Evolutionary conservation across 2,888 invertebrate species (phyloP).

Genomic region (Drosophila helvetica): DNA sequence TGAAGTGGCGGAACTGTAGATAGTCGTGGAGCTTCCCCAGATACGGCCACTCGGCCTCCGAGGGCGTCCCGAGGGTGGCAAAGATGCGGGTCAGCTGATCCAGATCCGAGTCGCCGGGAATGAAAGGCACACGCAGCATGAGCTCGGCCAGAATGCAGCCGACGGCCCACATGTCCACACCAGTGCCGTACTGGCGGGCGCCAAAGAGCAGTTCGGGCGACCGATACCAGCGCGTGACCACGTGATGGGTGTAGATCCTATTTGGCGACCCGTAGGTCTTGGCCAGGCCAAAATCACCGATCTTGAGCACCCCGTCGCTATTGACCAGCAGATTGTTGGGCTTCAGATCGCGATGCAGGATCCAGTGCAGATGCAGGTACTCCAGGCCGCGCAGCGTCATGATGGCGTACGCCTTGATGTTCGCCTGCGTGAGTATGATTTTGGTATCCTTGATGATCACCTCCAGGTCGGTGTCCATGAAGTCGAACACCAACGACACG

Average conservation of each 20-base stretch:
- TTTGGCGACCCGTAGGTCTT: constrained; percentile 98
- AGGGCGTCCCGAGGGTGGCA: constrained; percentile 96
- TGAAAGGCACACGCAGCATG: constrained; percentile 93
- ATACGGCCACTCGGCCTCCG: constrained; percentile 95
- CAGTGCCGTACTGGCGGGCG: constrained; percentile 96
- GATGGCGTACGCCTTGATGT: constrained; percentile 97
- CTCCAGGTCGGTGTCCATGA: constrained; percentile 99
- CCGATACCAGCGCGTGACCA: constrained; percentile 97
- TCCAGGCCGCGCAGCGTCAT: constrained; percentile 97
- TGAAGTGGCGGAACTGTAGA: constrained; percentile 94
- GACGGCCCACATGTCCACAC: constrained; percentile 99
- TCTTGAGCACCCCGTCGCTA: constrained; percentile 95
- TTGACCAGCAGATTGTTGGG: constrained; percentile 99
- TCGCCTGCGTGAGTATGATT: constrained; percentile 94
- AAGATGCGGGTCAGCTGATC: constrained; percentile 98
- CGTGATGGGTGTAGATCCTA: constrained; percentile 98
- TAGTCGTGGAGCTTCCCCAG: constrained; percentile 93
- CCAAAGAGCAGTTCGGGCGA: constrained; percentile 97
- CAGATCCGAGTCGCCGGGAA: constrained; percentile 98
- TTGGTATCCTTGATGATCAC: constrained; percentile 94
- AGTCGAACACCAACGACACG: constrained; percentile 99
- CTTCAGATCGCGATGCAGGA: constrained; percentile 98
- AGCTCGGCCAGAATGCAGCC: constrained; percentile 99
- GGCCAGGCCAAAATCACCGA: constrained; percentile 99
- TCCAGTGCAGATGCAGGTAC: constrained; percentile 97